Base-by-base conservation (phyloP, 2,113 vertebrate genomes). In the Caracal caracal region DNA sequence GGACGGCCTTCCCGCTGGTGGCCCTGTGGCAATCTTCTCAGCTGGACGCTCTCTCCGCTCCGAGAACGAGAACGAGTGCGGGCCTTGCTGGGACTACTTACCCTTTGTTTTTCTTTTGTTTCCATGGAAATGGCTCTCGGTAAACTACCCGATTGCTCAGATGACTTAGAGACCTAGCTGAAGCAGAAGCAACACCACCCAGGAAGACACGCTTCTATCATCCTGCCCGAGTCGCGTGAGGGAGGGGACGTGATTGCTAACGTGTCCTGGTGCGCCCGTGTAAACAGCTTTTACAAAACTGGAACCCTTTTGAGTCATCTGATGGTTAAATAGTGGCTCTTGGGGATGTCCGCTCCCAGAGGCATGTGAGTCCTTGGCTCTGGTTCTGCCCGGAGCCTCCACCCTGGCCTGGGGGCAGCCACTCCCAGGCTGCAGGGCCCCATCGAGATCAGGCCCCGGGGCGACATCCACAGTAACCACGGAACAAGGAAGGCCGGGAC, bases 191-290 rank as follows among this genome's bases (percentile, higher is more conserved):
- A 17, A 28, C 26, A 76, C 6, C 26, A 7, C 40, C 22, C 17
- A 26, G 15, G 15, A 30, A 28, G 4, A 30, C 26, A 17, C 0
- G 6, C 7, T 4, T 24, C 24, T 8, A 1, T 16, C 40, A 28
- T 1, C 73, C 15, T 17, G 28, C 30, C 75, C 28, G 2, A 19
- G 75, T 19, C 8, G 9, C 2, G 4, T 49, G 43, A 78, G 75
- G 28, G 43, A 49, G 75, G 28, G 16, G 17, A 2, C 8, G 2
- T 33, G 75, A 19, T 1, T 30, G 40, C n/a, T 20, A 1, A 20
- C n/a, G 7, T 17, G 8, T 10, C 5, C 8, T 19, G 68, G 15
- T 19, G 43, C 2, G 43, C 40, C 75, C 10, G 12, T 49, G 43
- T 33, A 43, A 49, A 17, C 1, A 30, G 71, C 22, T 49, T 47